Conservation (phyloP, 2,888 invertebrate genomes). For the Caenorhabditis panamensis region DNA sequence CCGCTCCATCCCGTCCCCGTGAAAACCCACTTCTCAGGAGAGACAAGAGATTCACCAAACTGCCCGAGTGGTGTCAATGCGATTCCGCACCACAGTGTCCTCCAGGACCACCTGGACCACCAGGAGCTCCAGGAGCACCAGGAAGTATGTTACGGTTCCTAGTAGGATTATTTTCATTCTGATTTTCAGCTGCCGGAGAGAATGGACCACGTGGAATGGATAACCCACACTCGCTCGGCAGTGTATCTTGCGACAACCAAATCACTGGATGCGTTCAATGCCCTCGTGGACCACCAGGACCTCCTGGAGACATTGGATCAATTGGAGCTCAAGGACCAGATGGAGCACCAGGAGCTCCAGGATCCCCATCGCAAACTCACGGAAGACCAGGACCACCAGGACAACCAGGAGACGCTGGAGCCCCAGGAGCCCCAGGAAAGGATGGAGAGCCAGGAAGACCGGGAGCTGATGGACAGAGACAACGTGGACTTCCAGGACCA, state of each 20-base stretch:
- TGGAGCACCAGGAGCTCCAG: constrained; percentile 57
- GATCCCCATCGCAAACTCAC: constrained; percentile 42
- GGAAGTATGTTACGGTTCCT: constrained; percentile 53
- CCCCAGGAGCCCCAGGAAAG: constrained; percentile 54
- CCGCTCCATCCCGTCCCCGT: constrained; percentile 62
- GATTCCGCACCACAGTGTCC: constrained; percentile 70
- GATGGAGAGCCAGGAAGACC: constrained; percentile 58
- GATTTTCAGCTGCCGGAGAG: constrained; percentile 59
- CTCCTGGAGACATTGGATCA: constrained; percentile 60
- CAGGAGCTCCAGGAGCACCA: constrained; percentile 68
- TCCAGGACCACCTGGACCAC: constrained; percentile 70
- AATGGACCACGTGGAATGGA: constrained; percentile 67
- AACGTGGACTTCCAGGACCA: constrained; percentile 55
- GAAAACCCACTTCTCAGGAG: constrained; percentile 68
- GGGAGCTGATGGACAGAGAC: constrained; percentile 60
- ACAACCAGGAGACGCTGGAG: constrained; percentile 55
- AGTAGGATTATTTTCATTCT: background rate
- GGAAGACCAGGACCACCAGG: constrained; percentile 58
- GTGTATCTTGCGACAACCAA: constrained; percentile 38
- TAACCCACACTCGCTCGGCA: constrained; percentile 36
- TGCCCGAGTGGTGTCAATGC: constrained; percentile 72
- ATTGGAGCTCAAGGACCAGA: constrained; percentile 60
- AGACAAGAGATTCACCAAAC: constrained; percentile 66
- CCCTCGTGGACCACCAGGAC: constrained; percentile 64
- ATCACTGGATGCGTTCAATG: constrained; percentile 64